phyloP scores from a whole-genome alignment of 2,113 vertebrate genomes.

The Ceyx margarethae region DNA sequence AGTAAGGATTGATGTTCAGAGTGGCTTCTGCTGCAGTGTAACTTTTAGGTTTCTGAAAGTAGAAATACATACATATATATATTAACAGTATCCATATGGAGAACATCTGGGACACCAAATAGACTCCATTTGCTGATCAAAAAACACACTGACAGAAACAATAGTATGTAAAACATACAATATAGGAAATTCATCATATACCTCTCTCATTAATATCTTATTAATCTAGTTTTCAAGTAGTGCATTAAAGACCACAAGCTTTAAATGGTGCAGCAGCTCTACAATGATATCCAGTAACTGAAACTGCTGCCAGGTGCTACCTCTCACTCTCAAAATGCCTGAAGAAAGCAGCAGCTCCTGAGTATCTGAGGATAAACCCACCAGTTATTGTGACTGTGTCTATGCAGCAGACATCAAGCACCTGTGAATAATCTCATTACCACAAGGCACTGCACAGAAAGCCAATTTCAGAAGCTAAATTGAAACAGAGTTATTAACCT shows the following conservation, averaged over 20 bases:
- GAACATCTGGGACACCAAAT: neutral
- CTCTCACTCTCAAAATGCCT: neutral
- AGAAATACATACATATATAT: neutral
- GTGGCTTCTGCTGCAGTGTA: conserved; percentile 91
- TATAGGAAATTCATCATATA: neutral
- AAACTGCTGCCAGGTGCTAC: neutral
- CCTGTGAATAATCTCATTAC: neutral
- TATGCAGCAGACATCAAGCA: neutral
- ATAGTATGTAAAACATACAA: neutral
- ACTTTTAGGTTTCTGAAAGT: conserved; percentile 92
- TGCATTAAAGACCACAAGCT: neutral
- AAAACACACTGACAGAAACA: neutral
- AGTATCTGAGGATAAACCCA: neutral
- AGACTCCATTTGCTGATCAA: neutral
- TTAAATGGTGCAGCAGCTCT: neutral
- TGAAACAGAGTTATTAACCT: neutral
- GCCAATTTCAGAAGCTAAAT: neutral
- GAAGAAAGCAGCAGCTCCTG: neutral
- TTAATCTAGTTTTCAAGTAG: neutral
- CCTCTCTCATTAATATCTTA: neutral
- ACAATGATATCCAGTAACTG: neutral
- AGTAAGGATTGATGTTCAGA: conserved; percentile 86
- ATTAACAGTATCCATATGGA: neutral
- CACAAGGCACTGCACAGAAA: neutral
- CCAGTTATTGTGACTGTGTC: neutral